Evolutionary conservation across 2,113 vertebrate genomes (phyloP).

Genomic region (Anseranas semipalmata): DNA sequence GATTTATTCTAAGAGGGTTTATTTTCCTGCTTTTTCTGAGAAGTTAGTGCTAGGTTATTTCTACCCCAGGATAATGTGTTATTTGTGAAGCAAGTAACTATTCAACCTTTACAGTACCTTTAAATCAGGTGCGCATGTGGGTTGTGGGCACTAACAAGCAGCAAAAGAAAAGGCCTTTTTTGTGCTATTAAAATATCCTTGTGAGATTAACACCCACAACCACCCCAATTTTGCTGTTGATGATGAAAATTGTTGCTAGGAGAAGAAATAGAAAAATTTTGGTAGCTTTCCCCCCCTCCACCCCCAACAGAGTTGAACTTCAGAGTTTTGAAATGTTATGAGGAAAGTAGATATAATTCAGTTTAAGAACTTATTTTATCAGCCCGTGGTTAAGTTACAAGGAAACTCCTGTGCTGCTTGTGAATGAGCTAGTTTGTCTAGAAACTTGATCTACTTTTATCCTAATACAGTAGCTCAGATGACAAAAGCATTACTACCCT

Average conservation of each 20-base stretch:
- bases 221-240: not conserved
- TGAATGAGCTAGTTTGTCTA: not conserved
- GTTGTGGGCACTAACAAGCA: not conserved
- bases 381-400: not conserved
- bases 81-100: constrained; percentile 28
- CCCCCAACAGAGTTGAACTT: not conserved
- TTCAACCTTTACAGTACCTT: not conserved
- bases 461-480: not conserved
- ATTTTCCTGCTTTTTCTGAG: constrained; percentile 24
- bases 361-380: not conserved
- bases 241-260: not conserved
- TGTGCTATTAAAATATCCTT: not conserved
- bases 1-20: not conserved
- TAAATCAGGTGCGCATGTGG: not conserved
- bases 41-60: constrained; percentile 33
- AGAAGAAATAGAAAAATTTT: not conserved
- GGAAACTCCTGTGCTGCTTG: not conserved
- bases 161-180: not conserved
- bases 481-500: not conserved
- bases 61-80: constrained; percentile 14
- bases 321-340: not conserved
- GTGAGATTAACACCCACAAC: not conserved
- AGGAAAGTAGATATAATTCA: not conserved
- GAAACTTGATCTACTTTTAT: not conserved
- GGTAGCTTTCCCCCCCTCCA: not conserved